Percentiles rank a stretch among this genome's conserved stretches.
Conservation (phyloP, 2,113 vertebrate genomes). For the Microtus oregoni region DNA sequence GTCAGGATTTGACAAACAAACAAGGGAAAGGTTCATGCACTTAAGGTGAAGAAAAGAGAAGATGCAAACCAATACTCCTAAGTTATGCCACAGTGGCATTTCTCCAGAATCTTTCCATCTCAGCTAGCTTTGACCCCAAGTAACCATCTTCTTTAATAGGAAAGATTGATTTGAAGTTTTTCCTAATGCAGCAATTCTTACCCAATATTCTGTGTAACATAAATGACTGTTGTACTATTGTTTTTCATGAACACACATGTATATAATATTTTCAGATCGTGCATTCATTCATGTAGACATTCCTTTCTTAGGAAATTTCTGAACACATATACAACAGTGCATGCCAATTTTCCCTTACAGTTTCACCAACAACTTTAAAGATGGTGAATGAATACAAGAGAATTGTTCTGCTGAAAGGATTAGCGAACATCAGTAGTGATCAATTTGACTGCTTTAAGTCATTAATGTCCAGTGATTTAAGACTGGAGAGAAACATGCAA, state of each 20-base stretch:
- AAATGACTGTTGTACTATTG: background rate
- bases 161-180: background rate
- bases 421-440: background rate
- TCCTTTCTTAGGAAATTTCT: background rate
- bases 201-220: background rate
- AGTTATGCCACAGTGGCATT: background rate
- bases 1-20: background rate
- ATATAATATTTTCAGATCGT: background rate
- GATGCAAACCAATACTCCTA: background rate
- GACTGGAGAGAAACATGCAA: background rate
- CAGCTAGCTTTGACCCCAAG: background rate
- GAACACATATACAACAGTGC: background rate
- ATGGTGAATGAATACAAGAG: constrained; percentile 40
- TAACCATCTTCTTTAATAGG: background rate
- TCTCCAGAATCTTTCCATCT: background rate
- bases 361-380: background rate
- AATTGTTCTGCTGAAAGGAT: background rate
- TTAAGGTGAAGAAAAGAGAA: too few relatives aligned
- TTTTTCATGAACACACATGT: background rate
- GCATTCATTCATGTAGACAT: background rate
- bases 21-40: rapidly evolving
- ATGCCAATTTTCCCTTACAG: constrained; percentile 19
- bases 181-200: background rate
- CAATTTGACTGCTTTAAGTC: background rate
- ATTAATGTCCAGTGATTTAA: background rate